Base-by-base conservation (phyloP, 2,113 vertebrate genomes). In the Actenoides lindsayi region DNA sequence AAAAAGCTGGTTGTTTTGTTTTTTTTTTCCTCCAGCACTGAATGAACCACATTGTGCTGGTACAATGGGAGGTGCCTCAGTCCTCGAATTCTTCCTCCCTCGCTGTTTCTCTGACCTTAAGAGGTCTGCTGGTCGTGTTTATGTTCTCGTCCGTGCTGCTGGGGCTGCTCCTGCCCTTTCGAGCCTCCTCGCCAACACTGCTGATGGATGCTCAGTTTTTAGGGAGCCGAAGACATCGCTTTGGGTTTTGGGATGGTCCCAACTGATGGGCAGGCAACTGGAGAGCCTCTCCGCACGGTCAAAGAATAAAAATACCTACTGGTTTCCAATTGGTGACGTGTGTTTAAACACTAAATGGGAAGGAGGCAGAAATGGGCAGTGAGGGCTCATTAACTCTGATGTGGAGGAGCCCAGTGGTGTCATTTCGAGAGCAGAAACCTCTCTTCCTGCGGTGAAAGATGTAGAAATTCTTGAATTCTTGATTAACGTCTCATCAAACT, bases 141-240 rank as follows among this genome's bases (percentile, higher is more conserved):
- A 8, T 85, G 87, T 87, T 60, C 48, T 30, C 73, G 42, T 20
- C 64, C 25, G 33, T 6, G 11, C 59, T 64, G 31, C 63, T n/a
- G 50, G 50, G 51, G 3, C 35, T 14, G n/a, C 31, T 71, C 81
- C 85, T 39, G 53, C 39, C 44, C 33, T 51, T 57, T 50, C 2
- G 13, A 20, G 13, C 8, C 1, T 68, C 74, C 62, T 42, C 57
- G 5, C 27, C 11, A 39, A 37, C 35, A 35, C 15, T 67, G 46
- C 21, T 27, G 20, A 10, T 1, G 48, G 54, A 46, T 24, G 13
- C 62, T 30, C 2, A 6, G 1, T 33, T 94, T 65, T 69, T 65
- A 11, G 9, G 35, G 57, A 69, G 51, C 4, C 30, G 8, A 37
- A 57, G 16, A 1, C 2, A 0, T 68, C 0, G 0, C 64, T 28